A percentile compares a stretch with the other conserved stretches of the same genome.
Conservation (phyloP, 2,888 invertebrate species). For the Sinohyriopsis cumingii region DNA sequence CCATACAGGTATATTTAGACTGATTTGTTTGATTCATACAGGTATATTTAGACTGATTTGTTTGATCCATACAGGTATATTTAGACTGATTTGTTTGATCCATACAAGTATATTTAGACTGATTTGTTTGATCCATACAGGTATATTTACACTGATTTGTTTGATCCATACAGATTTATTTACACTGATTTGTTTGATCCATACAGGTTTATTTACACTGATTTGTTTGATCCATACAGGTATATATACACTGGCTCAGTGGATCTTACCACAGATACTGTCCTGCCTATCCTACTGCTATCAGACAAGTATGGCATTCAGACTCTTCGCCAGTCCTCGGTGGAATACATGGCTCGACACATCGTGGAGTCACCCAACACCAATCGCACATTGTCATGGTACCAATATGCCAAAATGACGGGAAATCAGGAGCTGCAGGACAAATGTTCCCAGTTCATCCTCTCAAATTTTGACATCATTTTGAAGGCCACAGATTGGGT, state of each 20-base stretch:
- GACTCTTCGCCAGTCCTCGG: conserved; percentile 61
- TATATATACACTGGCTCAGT: conserved; percentile 60
- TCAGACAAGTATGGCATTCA: conserved; percentile 60
- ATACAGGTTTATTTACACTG: neutral
- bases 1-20: too few relatives aligned
- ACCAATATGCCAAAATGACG: conserved; percentile 62
- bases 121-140: too few relatives aligned
- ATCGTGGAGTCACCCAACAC: conserved; percentile 63
- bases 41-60: too few relatives aligned
- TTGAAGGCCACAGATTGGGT: conserved; percentile 60
- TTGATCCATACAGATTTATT: too few relatives aligned
- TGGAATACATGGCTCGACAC: conserved; percentile 60
- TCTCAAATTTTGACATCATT: conserved; percentile 62
- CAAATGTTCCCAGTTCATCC: conserved; percentile 55
- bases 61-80: too few relatives aligned
- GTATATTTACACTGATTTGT: too few relatives aligned
- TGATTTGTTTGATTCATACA: too few relatives aligned
- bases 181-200: too few relatives aligned
- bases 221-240: conserved; percentile 29
- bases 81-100: too few relatives aligned
- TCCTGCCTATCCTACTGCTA: conserved; percentile 54
- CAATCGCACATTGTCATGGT: conserved; percentile 63
- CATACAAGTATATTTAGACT: too few relatives aligned
- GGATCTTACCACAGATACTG: conserved; percentile 53
- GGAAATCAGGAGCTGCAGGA: conserved; percentile 52